Base-by-base conservation (phyloP, 1,140 invertebrate genomes). In the Aphis craccivora region DNA sequence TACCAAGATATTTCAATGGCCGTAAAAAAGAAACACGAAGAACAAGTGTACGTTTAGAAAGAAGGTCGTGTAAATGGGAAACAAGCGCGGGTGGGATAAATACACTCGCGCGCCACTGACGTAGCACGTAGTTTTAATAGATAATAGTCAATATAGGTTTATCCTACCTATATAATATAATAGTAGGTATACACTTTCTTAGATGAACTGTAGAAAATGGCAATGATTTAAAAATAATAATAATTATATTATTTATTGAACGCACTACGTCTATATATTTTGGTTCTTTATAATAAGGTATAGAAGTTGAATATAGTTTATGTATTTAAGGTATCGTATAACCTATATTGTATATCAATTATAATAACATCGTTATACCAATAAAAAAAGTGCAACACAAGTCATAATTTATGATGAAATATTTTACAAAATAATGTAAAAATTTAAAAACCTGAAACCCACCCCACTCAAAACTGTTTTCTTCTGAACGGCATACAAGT, bases 21-120 rank as follows among this genome's bases (percentile, higher is more conserved):
- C 48, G 86, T 88, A 88, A 88, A 88, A 51, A 48, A 88, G 87
- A 35, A 88, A 88, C 87, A 51, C 87, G 87, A 51, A 30, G 45
- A 88, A 88, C 87, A 48, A 86, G 84, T 86, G 43, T 45, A 43
- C 37, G 37, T 84, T 86, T 86, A 86, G 43, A 45, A n/a, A 86
- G 84, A 51, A 51, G 87, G 87, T 51, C 87, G 87, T 35, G 43
- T 87, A 51, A 88, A 88, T 51, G n/a, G 48, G 30, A 51, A 51
- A 35, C n/a, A 18, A n/a, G 86, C 18, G 86, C 86, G 86, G 45
- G n/a, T 22, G 86, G 86, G 40, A 86, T 5, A 22, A 6, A 48
- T 30, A 35, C 43, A 30, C 45, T 35, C n/a, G 45, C 87, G 3
- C 48, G n/a, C 48, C 30, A 48, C 14, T 20, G 35, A 20, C 30